Evolutionary conservation across 2,113 vertebrate genomes (phyloP), one percentile per base, ranked within the genome.

Genomic region (Callithrix jacchus): DNA sequence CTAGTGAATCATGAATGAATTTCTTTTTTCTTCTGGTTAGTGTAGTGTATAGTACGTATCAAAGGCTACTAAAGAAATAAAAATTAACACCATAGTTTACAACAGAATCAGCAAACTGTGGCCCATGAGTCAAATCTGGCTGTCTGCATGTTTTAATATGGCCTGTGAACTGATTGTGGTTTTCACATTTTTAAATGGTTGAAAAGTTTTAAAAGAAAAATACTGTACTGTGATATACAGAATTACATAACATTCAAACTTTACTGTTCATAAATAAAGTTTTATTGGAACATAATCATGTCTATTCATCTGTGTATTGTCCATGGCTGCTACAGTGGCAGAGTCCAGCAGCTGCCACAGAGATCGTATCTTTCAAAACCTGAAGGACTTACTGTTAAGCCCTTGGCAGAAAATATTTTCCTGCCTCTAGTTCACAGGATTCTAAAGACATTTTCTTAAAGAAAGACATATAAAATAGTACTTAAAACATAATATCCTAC

Each of bases 51-150:
- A 61, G 17, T 68, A 7, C 84, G 23, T 8, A 54, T 90, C 4
- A 74, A 90, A 90, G n/a, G 16, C 52, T 81, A 81, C 13, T 58
- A 84, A 90, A 32, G 21, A 90, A 83, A 80, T 80, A 89, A 96
- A 94, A 87, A 89, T 40, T 11, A n/a, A 11, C 47, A 74, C 16
- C 6, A 2, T 88, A 32, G 27, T 74, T 89, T 96, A 81, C 12
- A 74, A 77, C 1, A 70, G n/a, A 5, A 11, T 35, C 23, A 58
- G 17, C n/a, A 77, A 87, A 52, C 23, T 27, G 4, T 56, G 49
- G 20, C 7, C 49, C 7, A 1, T 18, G 17, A 20, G 35, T 87
- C 11, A 47, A 49, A 56, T 71, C 17, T 47, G 8, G 7, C 23
- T 32, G 37, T 11, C 18, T 79, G 10, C 30, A 3, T 77, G 1